phyloP scores from a whole-genome alignment of 2,888 invertebrate genomes.

The Cecidostiba fungosa region DNA sequence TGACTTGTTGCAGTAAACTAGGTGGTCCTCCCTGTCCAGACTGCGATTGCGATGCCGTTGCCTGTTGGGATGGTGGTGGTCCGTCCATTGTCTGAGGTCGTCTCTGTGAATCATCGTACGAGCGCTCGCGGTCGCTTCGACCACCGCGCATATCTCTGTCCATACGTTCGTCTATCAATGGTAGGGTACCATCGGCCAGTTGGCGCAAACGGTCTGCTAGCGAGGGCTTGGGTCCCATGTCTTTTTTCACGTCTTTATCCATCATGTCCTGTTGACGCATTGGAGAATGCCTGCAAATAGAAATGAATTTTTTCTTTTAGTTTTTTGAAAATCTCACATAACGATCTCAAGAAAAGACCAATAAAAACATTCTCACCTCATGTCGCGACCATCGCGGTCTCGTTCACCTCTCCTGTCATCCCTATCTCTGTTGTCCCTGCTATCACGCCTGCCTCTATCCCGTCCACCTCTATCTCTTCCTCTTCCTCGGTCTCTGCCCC shows the following conservation, averaged over 20 bases:
- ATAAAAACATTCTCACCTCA: conserved; percentile 48
- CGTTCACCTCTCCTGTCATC: conserved; percentile 76
- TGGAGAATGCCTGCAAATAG: conserved; percentile 67
- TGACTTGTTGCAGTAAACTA: conserved; percentile 21
- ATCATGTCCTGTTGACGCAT: conserved; percentile 74
- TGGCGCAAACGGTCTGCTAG: conserved; percentile 78
- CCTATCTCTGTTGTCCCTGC: conserved; percentile 73
- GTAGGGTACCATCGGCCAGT: conserved; percentile 78
- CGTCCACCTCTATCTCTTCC: conserved; percentile 76
- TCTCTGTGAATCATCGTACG: conserved; percentile 41
- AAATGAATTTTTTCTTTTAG: background rate
- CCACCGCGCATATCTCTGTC: conserved; percentile 73
- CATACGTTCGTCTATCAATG: conserved; percentile 74
- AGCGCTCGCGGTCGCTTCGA: conserved; percentile 71
- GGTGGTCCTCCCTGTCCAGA: conserved; percentile 8
- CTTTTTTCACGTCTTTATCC: conserved; percentile 71
- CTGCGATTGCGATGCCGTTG: conserved; percentile 6
- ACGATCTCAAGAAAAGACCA: background rate
- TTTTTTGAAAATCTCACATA: conserved; percentile 37
- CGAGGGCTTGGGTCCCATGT: conserved; percentile 73
- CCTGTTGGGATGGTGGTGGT: conserved; percentile 58
- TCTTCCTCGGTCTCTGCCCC: conserved; percentile 73
- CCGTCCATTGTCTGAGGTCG: conserved; percentile 71
- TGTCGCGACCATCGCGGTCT: conserved; percentile 69
- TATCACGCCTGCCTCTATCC: conserved; percentile 75